These are phyloP conservation scores for Philopotamus ludificatus DNA, from an alignment of 1,140 invertebrate genomes.

Conservation along the genomic window DNA sequence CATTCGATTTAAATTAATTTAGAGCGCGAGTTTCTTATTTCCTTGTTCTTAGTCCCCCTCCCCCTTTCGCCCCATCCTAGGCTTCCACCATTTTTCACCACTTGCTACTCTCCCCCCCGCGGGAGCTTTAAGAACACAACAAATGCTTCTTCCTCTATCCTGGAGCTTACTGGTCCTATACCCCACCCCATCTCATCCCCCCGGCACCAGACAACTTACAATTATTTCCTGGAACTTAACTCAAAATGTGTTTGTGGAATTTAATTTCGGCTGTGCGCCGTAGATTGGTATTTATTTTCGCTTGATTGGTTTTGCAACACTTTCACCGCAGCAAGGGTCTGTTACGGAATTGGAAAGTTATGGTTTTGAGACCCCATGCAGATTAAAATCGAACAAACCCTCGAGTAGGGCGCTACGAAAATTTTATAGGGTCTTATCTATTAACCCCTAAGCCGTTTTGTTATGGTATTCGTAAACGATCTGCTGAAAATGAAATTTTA, in stretches of 20 bases:
- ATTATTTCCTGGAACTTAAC: constrained; percentile 41
- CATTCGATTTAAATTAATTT: constrained; percentile 41
- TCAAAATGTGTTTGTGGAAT: constrained; percentile 42
- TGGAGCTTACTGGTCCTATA: constrained; percentile 28
- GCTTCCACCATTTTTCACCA: constrained; percentile 26
- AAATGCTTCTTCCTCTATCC: constrained; percentile 33
- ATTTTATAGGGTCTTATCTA: too few species aligned
- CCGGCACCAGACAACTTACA: constrained; percentile 27
- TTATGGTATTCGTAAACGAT: too few species aligned
- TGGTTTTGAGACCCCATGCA: too few species aligned
- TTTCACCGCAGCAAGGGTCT: constrained; percentile 4
- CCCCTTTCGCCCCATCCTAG: background rate
- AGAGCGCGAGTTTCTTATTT: constrained; percentile 37
- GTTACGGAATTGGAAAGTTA: background rate
- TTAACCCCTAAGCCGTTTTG: too few species aligned
- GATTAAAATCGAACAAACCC: too few species aligned
- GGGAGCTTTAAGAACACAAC: constrained; percentile 39
- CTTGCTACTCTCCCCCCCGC: constrained; percentile 19
- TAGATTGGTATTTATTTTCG: constrained; percentile 42
- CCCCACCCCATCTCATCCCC: background rate
- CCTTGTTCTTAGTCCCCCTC: constrained; percentile 28
- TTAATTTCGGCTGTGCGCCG: constrained; percentile 37
- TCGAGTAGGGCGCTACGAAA: too few species aligned
- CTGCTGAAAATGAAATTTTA: too few species aligned
- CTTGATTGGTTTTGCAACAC: constrained; percentile 37